Evolutionary conservation across 2,888 invertebrate species (phyloP).

Genomic region (Lasioglossum calceatum): DNA sequence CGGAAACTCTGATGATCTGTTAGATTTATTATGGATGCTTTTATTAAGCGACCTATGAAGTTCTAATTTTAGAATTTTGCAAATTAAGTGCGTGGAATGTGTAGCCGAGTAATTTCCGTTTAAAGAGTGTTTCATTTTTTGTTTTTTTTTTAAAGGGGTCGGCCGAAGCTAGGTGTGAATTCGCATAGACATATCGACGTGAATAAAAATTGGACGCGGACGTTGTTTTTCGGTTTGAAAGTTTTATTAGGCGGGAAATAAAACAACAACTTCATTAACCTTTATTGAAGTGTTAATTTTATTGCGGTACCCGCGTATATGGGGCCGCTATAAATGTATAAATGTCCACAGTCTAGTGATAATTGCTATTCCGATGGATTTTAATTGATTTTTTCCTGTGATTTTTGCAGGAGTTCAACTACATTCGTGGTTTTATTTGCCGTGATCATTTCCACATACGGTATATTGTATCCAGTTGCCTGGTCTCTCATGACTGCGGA

Average conservation of each 20-base stretch:
- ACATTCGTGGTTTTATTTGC: no score
- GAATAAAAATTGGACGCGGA: constrained; percentile 1
- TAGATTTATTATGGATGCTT: no score
- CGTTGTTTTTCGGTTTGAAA: neutral
- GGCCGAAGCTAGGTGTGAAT: neutral
- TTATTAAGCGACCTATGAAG: no score
- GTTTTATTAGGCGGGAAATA: constrained; percentile 4
- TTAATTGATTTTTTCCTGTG: neutral
- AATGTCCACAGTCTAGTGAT: neutral
- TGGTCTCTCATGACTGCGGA: no score
- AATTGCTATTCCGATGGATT: neutral
- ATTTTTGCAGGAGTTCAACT: no score
- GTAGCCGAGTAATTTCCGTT: neutral
- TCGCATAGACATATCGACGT: neutral
- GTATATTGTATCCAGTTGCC: no score
- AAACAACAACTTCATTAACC: constrained; percentile 9
- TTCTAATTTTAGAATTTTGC: no score
- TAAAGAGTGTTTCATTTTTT: neutral
- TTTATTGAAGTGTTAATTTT: constrained; percentile 19
- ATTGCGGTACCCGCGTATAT: neutral
- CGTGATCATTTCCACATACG: no score
- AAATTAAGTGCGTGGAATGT: neutral
- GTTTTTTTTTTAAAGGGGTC: neutral
- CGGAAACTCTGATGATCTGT: no score
- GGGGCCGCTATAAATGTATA: neutral